A percentile compares a stretch with the other conserved stretches of the same genome.
These are phyloP conservation scores for Nyctereutes procyonoides DNA, from an alignment of 2,113 vertebrate genomes.

Conservation along the genomic window DNA sequence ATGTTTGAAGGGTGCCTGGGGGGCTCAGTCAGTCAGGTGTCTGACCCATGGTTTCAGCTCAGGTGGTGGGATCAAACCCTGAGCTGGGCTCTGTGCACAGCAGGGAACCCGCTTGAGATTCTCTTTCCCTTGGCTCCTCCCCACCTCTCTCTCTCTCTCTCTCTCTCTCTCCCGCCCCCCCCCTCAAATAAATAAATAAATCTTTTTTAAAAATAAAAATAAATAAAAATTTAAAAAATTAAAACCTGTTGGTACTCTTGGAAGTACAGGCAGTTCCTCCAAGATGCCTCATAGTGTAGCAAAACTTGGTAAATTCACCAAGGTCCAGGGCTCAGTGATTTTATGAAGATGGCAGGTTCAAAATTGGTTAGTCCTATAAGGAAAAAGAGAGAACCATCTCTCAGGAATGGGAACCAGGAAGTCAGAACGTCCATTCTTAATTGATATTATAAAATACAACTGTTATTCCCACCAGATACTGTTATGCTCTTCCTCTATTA, in stretches of 20 bases:
- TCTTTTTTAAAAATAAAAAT: too few relatives aligned
- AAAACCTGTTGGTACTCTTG: neutral
- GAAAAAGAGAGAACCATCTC: neutral
- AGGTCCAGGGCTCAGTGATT: neutral
- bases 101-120: neutral
- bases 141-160: too few relatives aligned
- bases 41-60: neutral
- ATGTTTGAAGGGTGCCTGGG: neutral
- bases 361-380: neutral
- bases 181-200: neutral
- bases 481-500: neutral
- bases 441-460: neutral
- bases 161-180: too few relatives aligned
- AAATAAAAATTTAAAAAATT: neutral
- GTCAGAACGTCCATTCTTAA: neutral
- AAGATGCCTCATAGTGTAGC: neutral
- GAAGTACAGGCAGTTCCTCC: neutral
- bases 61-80: neutral
- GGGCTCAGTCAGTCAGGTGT: fast-evolving
- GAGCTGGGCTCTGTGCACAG: neutral
- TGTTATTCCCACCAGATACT: neutral
- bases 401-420: neutral
- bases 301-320: neutral
- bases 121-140: neutral
- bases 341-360: neutral